Evolutionary conservation across 2,797 vertebrate species (phyloP).

Genomic region (Masticophis lateralis): DNA sequence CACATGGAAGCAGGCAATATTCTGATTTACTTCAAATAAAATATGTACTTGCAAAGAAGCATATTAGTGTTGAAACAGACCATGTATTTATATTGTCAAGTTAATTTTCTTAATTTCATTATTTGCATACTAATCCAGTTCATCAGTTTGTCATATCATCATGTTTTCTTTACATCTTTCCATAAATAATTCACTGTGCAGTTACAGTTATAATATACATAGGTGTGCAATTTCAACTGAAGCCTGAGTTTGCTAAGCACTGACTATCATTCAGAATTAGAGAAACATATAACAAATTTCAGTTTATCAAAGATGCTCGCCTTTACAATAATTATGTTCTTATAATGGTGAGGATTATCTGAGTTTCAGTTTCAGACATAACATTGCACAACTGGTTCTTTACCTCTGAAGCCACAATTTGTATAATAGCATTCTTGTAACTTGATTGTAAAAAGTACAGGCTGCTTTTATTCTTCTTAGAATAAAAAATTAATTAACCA

Average conservation of each 20-base stretch:
- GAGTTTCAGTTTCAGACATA: not conserved
- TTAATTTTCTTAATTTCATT: slow-evolving; percentile 11
- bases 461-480: not conserved
- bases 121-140: slow-evolving; percentile 7
- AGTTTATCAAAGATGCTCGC: not conserved
- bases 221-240: not conserved
- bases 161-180: slow-evolving; percentile 10
- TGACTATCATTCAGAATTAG: not conserved
- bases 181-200: slow-evolving; percentile 10
- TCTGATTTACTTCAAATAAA: slow-evolving; percentile 3
- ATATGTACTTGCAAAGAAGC: slow-evolving; percentile 7
- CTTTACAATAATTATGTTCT: not conserved
- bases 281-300: not conserved
- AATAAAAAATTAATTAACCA: slow-evolving; percentile 15
- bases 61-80: slow-evolving; percentile 9
- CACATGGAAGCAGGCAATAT: not conserved
- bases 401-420: not conserved
- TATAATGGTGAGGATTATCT: not conserved
- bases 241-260: not conserved
- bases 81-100: slow-evolving; percentile 20
- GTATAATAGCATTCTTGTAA: not conserved
- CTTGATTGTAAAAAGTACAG: not conserved
- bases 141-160: not conserved
- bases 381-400: not conserved
- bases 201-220: not conserved